A percentile compares a stretch with the other conserved stretches of the same genome.
Conservation (phyloP, 2,888 invertebrate genomes). For the Drosophila nigricruria region DNA sequence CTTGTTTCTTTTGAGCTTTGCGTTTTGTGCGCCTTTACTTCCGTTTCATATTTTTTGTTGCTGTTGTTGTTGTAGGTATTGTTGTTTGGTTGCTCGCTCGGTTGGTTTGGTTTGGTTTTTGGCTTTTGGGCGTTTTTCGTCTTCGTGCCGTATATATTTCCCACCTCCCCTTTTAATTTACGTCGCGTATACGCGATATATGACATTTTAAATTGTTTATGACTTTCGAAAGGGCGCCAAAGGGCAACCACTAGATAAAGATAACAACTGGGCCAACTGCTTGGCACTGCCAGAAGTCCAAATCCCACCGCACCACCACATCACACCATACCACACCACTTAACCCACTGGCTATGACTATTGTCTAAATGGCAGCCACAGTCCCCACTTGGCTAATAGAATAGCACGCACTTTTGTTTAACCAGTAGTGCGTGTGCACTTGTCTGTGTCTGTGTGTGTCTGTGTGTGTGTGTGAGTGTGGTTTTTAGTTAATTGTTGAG, state of each 20-base stretch:
- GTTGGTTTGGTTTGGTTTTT: constrained; percentile 33
- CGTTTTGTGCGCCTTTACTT: constrained; percentile 52
- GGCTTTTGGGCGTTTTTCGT: constrained; percentile 36
- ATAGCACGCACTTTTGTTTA: constrained; percentile 42
- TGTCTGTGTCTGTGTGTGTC: constrained; percentile 1
- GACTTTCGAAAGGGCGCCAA: constrained; percentile 57
- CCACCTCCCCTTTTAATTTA: constrained; percentile 66
- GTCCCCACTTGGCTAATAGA: constrained; percentile 66
- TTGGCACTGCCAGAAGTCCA: constrained; percentile 2
- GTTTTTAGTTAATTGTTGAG: constrained; percentile 70
- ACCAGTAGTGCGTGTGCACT: constrained; percentile 8
- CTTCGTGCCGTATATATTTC: constrained; percentile 56
- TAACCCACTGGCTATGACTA: constrained; percentile 18
- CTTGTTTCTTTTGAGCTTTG: constrained; percentile 64
- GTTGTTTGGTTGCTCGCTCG: constrained; percentile 30
- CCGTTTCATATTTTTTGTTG: constrained; percentile 33
- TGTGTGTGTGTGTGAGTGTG: constrained; percentile 20
- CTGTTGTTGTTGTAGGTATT: not conserved
- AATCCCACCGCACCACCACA: not conserved
- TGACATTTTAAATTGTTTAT: constrained; percentile 81
- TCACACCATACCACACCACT: not conserved
- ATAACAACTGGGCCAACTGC: constrained; percentile 31
- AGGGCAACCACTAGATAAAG: constrained; percentile 48
- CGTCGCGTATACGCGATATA: constrained; percentile 74
- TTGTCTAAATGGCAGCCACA: constrained; percentile 41